Conservation (phyloP, 1,140 invertebrate genomes). For the Idris sp. region DNA sequence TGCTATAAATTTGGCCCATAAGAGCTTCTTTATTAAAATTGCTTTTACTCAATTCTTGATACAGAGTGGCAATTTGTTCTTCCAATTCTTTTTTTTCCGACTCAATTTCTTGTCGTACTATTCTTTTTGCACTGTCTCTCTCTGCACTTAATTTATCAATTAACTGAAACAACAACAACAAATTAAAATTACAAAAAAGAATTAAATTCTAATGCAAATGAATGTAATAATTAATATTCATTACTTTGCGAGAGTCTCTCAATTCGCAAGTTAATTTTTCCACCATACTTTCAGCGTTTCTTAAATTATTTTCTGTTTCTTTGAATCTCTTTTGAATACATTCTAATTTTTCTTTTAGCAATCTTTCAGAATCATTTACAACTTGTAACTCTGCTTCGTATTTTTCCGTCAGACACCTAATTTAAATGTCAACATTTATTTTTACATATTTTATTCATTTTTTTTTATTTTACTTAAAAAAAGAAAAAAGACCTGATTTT, state of each 20-base stretch:
- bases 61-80: slow-evolving; percentile 69
- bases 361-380: slow-evolving; percentile 78
- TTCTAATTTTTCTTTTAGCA: slow-evolving; percentile 79
- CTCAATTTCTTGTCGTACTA: slow-evolving; percentile 77
- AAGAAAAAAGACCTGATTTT: slow-evolving; percentile 78
- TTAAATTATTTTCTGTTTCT: slow-evolving; percentile 74
- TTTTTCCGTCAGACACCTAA: slow-evolving; percentile 84
- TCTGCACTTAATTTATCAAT: slow-evolving; percentile 77
- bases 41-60: slow-evolving; percentile 68
- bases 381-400: slow-evolving; percentile 84
- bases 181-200: neutral
- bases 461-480: neutral
- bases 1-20: slow-evolving; percentile 73
- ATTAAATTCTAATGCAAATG: neutral
- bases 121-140: slow-evolving; percentile 77
- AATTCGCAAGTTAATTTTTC: slow-evolving; percentile 72
- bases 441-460: neutral
- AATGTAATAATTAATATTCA: slow-evolving; percentile 8
- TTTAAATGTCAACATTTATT: neutral
- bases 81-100: slow-evolving; percentile 72
- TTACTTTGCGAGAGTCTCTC: slow-evolving; percentile 78
- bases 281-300: slow-evolving; percentile 74
- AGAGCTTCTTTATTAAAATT: slow-evolving; percentile 67
- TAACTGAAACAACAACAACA: slow-evolving; percentile 63
- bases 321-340: slow-evolving; percentile 80